A percentile compares a stretch with the other conserved stretches of the same genome.
These are phyloP conservation scores for Sebastes taczanowskii DNA, from an alignment of 2,797 vertebrate species.

Conservation along the genomic window DNA sequence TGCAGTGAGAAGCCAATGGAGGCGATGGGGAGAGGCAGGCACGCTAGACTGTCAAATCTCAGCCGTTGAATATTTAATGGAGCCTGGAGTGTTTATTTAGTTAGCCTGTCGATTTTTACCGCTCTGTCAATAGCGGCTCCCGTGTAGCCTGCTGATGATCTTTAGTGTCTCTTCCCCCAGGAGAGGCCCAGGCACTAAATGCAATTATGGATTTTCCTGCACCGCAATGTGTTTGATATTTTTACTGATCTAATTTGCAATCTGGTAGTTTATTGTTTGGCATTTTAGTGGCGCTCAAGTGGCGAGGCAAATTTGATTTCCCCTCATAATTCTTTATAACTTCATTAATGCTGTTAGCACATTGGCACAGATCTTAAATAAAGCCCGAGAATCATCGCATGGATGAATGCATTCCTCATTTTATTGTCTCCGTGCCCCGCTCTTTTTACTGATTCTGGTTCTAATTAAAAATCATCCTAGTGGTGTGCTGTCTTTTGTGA, in stretches of 20 bases:
- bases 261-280: slow-evolving; percentile 99
- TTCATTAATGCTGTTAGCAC: slow-evolving; percentile 97
- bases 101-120: slow-evolving; percentile 99
- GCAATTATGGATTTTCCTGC: slow-evolving; percentile 99
- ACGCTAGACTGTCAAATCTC: slow-evolving; percentile 93
- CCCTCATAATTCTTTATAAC: slow-evolving; percentile 99
- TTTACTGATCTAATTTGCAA: slow-evolving; percentile 99
- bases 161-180: slow-evolving; percentile 94
- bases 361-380: slow-evolving; percentile 89
- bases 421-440: slow-evolving; percentile 80
- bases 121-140: slow-evolving; percentile 99
- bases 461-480: slow-evolving; percentile 85
- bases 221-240: slow-evolving; percentile 99
- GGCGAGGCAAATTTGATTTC: slow-evolving; percentile 99
- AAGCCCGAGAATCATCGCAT: slow-evolving; percentile 79
- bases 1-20: slow-evolving; percentile 73
- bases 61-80: slow-evolving; percentile 99
- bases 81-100: slow-evolving; percentile 97
- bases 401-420: slow-evolving; percentile 81
- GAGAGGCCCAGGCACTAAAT: slow-evolving; percentile 94
- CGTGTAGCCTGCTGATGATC: slow-evolving; percentile 94
- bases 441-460: slow-evolving; percentile 78
- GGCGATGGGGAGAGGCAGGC: slow-evolving; percentile 77
- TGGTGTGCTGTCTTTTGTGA: slow-evolving; percentile 77
- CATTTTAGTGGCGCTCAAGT: slow-evolving; percentile 99